Percentiles rank a stretch among this genome's conserved stretches.
phyloP scores from a whole-genome alignment of 2,797 vertebrate species.

The Galagoides demidoff region DNA sequence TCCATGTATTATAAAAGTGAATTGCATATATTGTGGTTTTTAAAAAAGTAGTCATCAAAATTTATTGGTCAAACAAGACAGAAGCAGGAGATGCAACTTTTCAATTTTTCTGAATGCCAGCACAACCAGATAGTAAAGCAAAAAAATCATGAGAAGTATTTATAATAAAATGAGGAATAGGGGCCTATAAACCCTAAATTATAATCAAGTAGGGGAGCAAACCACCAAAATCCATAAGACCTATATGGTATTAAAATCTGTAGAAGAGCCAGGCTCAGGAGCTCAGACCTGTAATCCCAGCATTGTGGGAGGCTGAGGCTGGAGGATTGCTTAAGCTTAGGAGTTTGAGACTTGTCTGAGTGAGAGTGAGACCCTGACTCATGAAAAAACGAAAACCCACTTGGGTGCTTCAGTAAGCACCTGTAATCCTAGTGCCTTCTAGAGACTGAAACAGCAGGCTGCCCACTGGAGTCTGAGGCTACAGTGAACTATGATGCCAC shows the following conservation, averaged over 20 bases:
- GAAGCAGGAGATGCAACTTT: neutral
- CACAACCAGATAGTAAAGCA: neutral
- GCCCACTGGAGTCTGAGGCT: too few relatives aligned
- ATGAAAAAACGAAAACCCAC: too few relatives aligned
- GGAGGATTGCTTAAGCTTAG: too few relatives aligned
- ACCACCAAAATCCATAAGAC: neutral
- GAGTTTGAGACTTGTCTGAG: too few relatives aligned
- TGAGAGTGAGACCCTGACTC: too few relatives aligned
- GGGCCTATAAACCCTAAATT: neutral
- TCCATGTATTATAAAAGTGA: constrained; percentile 5
- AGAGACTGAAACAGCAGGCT: too few relatives aligned
- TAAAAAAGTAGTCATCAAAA: constrained; percentile 36
- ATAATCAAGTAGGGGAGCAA: neutral
- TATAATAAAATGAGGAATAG: neutral
- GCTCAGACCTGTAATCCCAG: too few relatives aligned
- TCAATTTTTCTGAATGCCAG: constrained; percentile 22
- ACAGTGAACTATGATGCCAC: too few relatives aligned
- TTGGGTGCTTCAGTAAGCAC: too few relatives aligned
- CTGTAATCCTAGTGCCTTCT: too few relatives aligned
- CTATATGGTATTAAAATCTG: neutral
- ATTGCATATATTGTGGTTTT: neutral
- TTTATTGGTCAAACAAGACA: constrained; percentile 18
- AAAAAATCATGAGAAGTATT: neutral
- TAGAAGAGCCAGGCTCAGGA: too few relatives aligned
- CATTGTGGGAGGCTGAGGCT: too few relatives aligned